Conservation (phyloP, 2,797 vertebrate species). For the Peromyscus aztecus region DNA sequence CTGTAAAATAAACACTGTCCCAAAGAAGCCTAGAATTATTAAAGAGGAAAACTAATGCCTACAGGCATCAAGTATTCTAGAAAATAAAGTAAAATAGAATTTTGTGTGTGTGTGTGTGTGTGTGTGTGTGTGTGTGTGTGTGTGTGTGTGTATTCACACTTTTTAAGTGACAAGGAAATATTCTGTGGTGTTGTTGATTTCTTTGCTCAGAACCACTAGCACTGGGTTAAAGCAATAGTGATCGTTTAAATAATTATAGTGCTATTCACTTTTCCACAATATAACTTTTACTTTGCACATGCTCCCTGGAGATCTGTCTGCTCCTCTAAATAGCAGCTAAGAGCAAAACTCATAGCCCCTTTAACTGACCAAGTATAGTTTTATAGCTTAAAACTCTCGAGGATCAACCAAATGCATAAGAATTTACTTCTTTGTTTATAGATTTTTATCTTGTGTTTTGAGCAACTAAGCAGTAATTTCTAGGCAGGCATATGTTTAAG, state of each 20-base stretch:
- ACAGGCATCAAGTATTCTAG: neutral
- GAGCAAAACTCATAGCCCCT: neutral
- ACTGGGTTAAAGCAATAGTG: neutral
- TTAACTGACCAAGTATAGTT: neutral
- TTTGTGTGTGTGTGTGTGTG: neutral
- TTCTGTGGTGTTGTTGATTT: neutral
- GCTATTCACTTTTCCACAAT: neutral
- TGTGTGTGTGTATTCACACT: neutral
- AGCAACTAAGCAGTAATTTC: neutral
- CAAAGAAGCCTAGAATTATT: neutral
- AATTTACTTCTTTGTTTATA: neutral
- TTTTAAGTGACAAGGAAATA: neutral
- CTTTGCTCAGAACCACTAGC: neutral
- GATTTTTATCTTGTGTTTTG: neutral
- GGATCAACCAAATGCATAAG: neutral
- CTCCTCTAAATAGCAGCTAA: neutral
- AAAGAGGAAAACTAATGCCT: neutral
- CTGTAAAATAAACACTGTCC: conserved; percentile 44
- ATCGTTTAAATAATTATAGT: neutral
- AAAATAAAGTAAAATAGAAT: neutral
- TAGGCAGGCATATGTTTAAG: neutral
- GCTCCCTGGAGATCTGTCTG: neutral
- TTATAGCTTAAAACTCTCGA: neutral
- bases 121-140: neutral
- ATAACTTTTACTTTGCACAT: neutral